phyloP scores from a whole-genome alignment of 2,888 invertebrate species.

The Oligia fasciuncula region DNA sequence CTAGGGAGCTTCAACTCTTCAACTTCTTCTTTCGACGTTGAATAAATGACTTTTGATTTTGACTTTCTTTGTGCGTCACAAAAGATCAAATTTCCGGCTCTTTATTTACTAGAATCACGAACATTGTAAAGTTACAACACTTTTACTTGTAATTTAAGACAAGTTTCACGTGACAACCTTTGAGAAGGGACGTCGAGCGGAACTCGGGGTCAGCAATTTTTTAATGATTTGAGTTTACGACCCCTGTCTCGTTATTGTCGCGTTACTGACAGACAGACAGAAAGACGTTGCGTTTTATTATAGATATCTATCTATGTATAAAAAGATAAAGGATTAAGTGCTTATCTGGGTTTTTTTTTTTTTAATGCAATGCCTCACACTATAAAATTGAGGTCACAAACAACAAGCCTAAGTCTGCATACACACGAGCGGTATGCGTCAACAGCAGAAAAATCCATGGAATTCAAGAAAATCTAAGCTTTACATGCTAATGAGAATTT shows the following conservation, averaged over 20 bases:
- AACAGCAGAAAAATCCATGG: neutral
- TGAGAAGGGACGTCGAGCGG: neutral
- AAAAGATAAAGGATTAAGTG: neutral
- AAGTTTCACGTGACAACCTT: slow-evolving; percentile 4
- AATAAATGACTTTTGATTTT: neutral
- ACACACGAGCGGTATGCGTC: neutral
- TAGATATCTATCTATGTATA: neutral
- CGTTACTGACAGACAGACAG: slow-evolving; percentile 12
- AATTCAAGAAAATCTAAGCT: neutral
- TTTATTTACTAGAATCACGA: neutral
- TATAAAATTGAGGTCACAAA: neutral
- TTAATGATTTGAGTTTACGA: slow-evolving; percentile 51
- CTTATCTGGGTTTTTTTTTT: neutral
- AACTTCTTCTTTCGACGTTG: neutral
- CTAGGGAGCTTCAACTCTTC: neutral
- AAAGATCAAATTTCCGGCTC: neutral
- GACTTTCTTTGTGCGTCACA: neutral
- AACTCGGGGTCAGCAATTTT: slow-evolving; percentile 43
- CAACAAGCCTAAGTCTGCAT: neutral
- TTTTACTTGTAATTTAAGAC: slow-evolving; percentile 23
- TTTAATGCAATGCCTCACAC: neutral
- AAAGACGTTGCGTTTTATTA: slow-evolving; percentile 10
- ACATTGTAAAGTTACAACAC: slow-evolving; percentile 11
- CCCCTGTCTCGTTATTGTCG: slow-evolving; percentile 29
- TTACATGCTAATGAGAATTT: neutral